Evolutionary conservation across 2,888 invertebrate genomes (phyloP).

Genomic region (Bombylius discolor): DNA sequence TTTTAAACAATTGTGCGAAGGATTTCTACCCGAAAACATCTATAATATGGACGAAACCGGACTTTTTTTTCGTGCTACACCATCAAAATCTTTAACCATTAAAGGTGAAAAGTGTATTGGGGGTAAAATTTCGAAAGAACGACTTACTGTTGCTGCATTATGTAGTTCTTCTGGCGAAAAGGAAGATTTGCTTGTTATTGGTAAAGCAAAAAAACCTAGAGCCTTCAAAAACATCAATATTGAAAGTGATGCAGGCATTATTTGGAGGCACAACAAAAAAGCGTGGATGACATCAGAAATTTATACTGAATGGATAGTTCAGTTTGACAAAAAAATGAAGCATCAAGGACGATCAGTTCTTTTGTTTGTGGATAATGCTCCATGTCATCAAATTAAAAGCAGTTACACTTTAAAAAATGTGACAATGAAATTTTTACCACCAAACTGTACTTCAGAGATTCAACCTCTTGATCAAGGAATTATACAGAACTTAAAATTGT

Average conservation of each 20-base stretch:
- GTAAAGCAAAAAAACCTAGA: not conserved
- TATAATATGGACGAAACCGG: not conserved
- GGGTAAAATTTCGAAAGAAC: slow-evolving; percentile 16
- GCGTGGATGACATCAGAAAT: not conserved
- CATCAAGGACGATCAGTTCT: not conserved
- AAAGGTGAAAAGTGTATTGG: slow-evolving; percentile 15
- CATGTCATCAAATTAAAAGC: too few species aligned
- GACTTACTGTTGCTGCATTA: slow-evolving; percentile 13
- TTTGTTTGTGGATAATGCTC: not conserved
- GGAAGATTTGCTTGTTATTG: too few species aligned
- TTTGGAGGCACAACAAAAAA: not conserved
- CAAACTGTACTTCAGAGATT: slow-evolving; percentile 19
- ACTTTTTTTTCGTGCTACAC: not conserved
- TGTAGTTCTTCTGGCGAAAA: too few species aligned
- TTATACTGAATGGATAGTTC: not conserved
- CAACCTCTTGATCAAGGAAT: slow-evolving; percentile 21
- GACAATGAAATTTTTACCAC: slow-evolving; percentile 14
- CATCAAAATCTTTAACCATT: not conserved
- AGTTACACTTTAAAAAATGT: too few species aligned
- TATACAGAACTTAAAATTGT: slow-evolving; percentile 5
- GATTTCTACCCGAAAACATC: not conserved
- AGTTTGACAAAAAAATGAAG: not conserved
- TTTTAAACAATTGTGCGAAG: not conserved
- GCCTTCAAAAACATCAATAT: too few species aligned
- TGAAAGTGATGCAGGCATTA: not conserved